These are phyloP conservation scores for Nesidiocoris tenuis DNA, from an alignment of 2,888 invertebrate genomes.

Conservation along the genomic window DNA sequence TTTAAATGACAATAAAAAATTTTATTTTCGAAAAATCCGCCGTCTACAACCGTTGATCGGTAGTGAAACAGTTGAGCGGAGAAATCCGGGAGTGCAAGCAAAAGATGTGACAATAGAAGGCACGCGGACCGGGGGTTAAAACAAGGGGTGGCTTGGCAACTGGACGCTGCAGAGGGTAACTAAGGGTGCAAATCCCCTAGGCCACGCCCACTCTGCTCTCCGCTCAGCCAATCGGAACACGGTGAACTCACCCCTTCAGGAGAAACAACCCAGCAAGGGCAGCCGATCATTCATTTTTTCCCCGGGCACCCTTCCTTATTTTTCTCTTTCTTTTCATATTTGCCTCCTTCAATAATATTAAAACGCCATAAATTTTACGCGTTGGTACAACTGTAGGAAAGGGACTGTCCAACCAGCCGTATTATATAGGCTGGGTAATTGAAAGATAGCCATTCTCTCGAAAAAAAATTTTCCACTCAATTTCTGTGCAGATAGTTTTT, in stretches of 20 bases:
- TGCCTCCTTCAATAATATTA: slow-evolving; percentile 39
- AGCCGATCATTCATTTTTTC: slow-evolving; percentile 30
- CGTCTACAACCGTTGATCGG: not conserved
- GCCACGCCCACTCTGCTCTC: slow-evolving; percentile 33
- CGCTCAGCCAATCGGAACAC: slow-evolving; percentile 29
- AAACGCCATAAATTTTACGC: slow-evolving; percentile 36
- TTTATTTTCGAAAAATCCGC: too few species aligned
- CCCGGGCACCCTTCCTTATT: not conserved
- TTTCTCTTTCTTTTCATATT: slow-evolving; percentile 30
- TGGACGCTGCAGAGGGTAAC: slow-evolving; percentile 41
- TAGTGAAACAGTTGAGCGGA: not conserved
- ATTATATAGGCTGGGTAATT: slow-evolving; percentile 22
- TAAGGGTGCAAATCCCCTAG: slow-evolving; percentile 29
- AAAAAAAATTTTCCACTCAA: too few species aligned
- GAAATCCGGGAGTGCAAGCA: not conserved
- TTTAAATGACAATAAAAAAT: too few species aligned
- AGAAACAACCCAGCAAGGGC: not conserved
- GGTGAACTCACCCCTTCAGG: slow-evolving; percentile 23
- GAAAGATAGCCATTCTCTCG: not conserved
- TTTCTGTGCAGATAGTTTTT: too few species aligned
- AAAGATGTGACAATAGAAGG: not conserved
- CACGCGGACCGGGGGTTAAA: not conserved
- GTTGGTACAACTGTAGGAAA: slow-evolving; percentile 12
- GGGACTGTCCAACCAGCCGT: slow-evolving; percentile 21
- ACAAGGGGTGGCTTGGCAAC: slow-evolving; percentile 34